Evolutionary conservation across 2,113 vertebrate species (phyloP).

Genomic region (Lagenorhynchus albirostris): DNA sequence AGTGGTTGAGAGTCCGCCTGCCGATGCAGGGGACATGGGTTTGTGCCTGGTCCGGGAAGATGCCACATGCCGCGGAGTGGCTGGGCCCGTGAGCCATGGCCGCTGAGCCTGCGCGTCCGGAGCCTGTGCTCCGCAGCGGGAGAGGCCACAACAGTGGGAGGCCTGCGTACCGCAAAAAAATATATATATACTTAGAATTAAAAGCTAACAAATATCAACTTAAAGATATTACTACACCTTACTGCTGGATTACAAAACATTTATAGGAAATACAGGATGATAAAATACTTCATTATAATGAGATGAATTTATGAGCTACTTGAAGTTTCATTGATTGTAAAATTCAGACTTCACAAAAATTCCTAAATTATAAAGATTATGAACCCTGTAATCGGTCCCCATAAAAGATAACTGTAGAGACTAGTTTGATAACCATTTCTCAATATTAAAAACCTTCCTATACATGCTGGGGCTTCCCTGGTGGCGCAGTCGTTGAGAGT

Average conservation of each 20-base stretch:
- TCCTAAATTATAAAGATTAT: constrained; percentile 20
- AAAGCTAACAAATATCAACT: neutral
- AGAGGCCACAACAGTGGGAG: no score
- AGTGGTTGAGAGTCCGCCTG: no score
- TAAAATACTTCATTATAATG: constrained; percentile 5
- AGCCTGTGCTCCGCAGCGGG: no score
- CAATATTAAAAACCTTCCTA: neutral
- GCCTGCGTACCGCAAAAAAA: no score
- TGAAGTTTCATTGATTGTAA: constrained; percentile 40
- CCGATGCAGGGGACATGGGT: no score
- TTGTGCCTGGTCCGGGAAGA: no score
- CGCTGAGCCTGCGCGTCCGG: no score
- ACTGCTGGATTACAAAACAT: neutral
- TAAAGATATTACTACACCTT: neutral
- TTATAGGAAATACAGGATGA: constrained; percentile 3
- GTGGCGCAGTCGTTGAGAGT: no score
- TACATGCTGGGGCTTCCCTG: neutral
- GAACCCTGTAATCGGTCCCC: neutral
- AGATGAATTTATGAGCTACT: constrained; percentile 1
- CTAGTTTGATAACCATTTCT: neutral
- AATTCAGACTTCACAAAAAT: constrained; percentile 24
- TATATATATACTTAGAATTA: neutral
- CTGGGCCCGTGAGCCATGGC: no score
- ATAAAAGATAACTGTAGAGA: neutral
- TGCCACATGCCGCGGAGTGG: no score